Evolutionary conservation across 2,888 invertebrate genomes (phyloP), one percentile per base, ranked within the genome.

Genomic region (Cybosia mesomella): DNA sequence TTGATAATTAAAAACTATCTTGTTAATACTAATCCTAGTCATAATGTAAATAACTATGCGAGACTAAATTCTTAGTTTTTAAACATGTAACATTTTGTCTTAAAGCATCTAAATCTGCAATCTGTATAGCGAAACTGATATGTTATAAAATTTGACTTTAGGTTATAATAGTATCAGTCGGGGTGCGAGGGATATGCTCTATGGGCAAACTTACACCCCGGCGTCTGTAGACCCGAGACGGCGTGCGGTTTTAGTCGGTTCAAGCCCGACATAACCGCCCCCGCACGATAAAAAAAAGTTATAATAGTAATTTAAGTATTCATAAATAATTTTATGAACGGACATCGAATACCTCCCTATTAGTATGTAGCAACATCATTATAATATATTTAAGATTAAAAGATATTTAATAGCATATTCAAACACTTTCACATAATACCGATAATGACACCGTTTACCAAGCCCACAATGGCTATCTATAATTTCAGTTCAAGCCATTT

Each of bases 391-490:
- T 0, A 53, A 49, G 5, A n/a, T 64, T 5, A 58, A 63, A 32
- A 64, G 53, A 9, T 59, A 64, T 62, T 68, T 66, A 71, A 71
- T 74, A 66, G 54, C 58, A n/a, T 58, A 57, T 32, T 59, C 24
- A 57, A 74, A 71, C 59, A 79, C 80, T 80, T 80, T 80, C 80
- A 75, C 75, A 62, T 58, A 66, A 69, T 68, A 24, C 59, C 58
- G 34, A 70, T 80, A 79, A 81, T 81, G 76, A 58, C 55, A 34
- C 24, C 70, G 53, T 73, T 80, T 75, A 77, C 59, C 34, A 63
- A 72, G 61, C 65, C 49, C 60, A 73, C 63, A 72, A 64, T 72
- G 24, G 39, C 61, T 66, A 59, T 71, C 64, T 73, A 78, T 78
- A 78, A 73, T 81, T 76, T 78, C 59, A 64, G 67, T 71, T 69